These are phyloP conservation scores for Willisornis vidua DNA, from an alignment of 2,113 vertebrate species.

Conservation along the genomic window DNA sequence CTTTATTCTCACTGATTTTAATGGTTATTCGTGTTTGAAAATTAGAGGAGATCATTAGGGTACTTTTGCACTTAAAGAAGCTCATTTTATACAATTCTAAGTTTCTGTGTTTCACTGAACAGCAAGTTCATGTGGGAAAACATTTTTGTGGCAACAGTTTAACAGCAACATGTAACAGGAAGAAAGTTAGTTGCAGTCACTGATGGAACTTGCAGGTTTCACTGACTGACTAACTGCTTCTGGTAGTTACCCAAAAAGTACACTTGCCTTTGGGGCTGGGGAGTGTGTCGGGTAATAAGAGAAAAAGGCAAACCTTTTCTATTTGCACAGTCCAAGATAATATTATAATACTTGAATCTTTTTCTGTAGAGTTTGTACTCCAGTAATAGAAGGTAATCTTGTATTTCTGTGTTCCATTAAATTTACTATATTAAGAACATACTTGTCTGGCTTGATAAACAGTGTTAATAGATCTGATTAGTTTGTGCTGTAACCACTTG, in stretches of 20 bases:
- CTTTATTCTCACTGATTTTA: background rate
- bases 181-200: background rate
- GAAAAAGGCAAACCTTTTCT: background rate
- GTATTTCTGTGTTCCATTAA: background rate
- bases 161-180: background rate
- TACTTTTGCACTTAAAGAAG: background rate
- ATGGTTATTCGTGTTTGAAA: background rate
- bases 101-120: background rate
- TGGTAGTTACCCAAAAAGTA: background rate
- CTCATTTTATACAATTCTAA: background rate
- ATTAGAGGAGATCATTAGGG: background rate
- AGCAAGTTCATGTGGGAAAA: background rate
- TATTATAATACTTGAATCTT: background rate
- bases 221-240: background rate
- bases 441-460: background rate
- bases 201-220: background rate
- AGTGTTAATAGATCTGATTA: background rate
- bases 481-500: background rate
- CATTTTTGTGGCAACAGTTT: background rate
- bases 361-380: background rate
- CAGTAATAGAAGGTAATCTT: background rate
- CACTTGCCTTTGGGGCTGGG: background rate
- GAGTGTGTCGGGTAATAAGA: background rate
- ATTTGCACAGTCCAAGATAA: background rate
- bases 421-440: background rate